Conservation (phyloP, 1,140 invertebrate genomes). For the Philotrypesis tridentata region DNA sequence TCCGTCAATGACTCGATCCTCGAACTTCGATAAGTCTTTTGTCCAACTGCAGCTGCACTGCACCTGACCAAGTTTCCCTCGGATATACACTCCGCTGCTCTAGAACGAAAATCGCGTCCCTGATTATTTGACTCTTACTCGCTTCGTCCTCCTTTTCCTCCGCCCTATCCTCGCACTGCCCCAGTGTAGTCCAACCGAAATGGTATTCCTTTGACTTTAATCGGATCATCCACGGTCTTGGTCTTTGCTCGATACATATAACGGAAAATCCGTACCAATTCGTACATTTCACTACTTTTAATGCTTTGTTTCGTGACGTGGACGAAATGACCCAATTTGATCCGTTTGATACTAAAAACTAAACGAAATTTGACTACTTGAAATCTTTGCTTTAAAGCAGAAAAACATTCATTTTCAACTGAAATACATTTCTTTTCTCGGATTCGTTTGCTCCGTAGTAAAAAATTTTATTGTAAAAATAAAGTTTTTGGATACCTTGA, state of each 20-base stretch:
- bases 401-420: too few species aligned
- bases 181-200: not conserved
- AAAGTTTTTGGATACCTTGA: too few species aligned
- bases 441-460: too few species aligned
- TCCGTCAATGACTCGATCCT: not conserved
- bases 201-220: slow-evolving; percentile 21
- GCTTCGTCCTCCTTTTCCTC: not conserved
- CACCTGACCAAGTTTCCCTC: not conserved
- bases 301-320: not conserved
- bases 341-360: too few species aligned
- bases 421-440: too few species aligned
- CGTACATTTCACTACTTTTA: not conserved
- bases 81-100: not conserved
- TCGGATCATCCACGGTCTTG: slow-evolving; percentile 7
- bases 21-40: slow-evolving; percentile 9
- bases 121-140: slow-evolving; percentile 15
- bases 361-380: too few species aligned
- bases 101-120: not conserved
- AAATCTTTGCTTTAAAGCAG: too few species aligned
- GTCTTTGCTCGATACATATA: slow-evolving; percentile 1
- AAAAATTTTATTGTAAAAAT: too few species aligned
- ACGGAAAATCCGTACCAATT: not conserved
- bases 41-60: not conserved
- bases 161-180: not conserved
- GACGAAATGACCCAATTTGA: not conserved